Evolutionary conservation across 2,113 vertebrate species (phyloP).

Genomic region (Hemiprocne comata): DNA sequence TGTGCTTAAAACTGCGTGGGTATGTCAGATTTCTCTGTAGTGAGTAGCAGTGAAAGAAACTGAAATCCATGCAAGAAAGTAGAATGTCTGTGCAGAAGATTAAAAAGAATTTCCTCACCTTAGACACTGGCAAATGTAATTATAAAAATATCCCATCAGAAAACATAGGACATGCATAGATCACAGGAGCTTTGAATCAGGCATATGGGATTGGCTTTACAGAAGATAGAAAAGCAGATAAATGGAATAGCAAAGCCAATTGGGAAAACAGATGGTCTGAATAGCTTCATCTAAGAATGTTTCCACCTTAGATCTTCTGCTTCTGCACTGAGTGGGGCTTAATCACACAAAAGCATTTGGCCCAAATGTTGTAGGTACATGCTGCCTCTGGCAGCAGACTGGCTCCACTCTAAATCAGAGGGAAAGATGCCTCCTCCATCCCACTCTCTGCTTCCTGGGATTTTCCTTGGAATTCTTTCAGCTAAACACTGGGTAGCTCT

Average conservation of each 20-base stretch:
- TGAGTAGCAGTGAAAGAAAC: neutral
- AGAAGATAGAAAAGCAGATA: slow-evolving; percentile 6
- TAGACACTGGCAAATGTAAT: slow-evolving; percentile 1
- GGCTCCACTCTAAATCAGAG: neutral
- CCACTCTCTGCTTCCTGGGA: neutral
- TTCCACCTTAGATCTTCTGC: neutral
- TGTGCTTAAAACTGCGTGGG: neutral
- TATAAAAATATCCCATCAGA: slow-evolving; percentile 12
- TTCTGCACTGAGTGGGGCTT: neutral
- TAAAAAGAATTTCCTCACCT: neutral
- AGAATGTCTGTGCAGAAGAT: neutral
- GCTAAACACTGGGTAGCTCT: neutral
- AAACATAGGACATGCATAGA: neutral
- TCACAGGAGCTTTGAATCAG: neutral
- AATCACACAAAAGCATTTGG: neutral
- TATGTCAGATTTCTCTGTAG: neutral
- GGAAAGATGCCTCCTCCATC: neutral
- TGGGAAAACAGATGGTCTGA: neutral
- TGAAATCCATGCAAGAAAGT: neutral
- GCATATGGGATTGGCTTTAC: neutral
- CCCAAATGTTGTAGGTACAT: neutral
- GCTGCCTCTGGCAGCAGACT: neutral
- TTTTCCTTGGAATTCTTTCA: slow-evolving; percentile 2
- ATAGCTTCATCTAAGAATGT: neutral
- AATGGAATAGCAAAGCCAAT: neutral